Evolutionary conservation across 2,113 vertebrate genomes (phyloP).

Genomic region (Rhinopithecus roxellana): DNA sequence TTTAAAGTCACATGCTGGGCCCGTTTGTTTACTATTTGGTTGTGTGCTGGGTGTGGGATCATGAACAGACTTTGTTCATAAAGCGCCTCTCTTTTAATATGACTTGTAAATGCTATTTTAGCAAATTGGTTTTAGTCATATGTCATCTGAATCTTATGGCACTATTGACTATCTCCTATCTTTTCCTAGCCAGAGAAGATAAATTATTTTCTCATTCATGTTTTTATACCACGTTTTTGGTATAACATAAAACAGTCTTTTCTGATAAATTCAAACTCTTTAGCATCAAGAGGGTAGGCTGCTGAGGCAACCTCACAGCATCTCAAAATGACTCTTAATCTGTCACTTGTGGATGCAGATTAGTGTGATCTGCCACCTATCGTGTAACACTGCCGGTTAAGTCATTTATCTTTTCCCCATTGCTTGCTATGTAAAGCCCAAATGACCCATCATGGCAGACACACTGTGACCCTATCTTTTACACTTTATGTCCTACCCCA

Average conservation of each 20-base stretch:
- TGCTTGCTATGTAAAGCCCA: not conserved
- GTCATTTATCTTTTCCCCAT: not conserved
- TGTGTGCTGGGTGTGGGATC: rapidly evolving
- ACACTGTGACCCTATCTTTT: not conserved
- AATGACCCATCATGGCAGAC: not conserved
- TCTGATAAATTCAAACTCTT: not conserved
- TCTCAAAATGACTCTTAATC: not conserved
- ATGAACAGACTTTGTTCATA: too few relatives aligned
- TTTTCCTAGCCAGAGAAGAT: too few relatives aligned
- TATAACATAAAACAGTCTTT: not conserved
- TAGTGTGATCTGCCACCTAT: not conserved
- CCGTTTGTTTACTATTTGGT: not conserved
- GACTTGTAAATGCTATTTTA: not conserved
- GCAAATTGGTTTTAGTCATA: not conserved
- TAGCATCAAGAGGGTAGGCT: too few relatives aligned
- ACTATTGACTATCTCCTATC: not conserved
- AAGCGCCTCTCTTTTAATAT: too few relatives aligned
- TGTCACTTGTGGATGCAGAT: not conserved
- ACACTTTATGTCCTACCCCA: not conserved
- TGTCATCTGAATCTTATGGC: not conserved
- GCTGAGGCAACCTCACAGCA: not conserved
- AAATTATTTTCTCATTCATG: not conserved
- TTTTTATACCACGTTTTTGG: not conserved
- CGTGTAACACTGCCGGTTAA: not conserved
- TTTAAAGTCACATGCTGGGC: rapidly evolving